phyloP scores from a whole-genome alignment of 2,113 vertebrate species.

The Lampris incognitus region DNA sequence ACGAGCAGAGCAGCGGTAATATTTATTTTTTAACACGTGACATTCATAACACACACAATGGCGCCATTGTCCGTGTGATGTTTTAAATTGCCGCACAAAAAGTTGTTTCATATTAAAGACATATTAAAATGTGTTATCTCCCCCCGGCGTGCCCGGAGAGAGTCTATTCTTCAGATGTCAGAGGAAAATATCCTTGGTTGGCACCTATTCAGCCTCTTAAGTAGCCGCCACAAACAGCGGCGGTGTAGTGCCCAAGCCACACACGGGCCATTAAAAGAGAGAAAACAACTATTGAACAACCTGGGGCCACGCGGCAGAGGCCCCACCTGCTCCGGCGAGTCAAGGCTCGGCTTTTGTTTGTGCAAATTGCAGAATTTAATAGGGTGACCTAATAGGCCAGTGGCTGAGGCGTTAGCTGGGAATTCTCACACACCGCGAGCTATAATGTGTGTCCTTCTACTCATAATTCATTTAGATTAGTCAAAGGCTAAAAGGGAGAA shows the following conservation, averaged over 20 bases:
- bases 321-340: conserved; percentile 47
- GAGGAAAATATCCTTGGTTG: conserved; percentile 57
- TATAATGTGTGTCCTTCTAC: conserved; percentile 36
- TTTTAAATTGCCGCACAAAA: conserved; percentile 55
- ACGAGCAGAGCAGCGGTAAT: conserved; percentile 49
- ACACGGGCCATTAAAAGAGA: conserved; percentile 38
- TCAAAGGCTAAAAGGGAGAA: conserved; percentile 18
- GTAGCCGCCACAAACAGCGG: conserved; percentile 45
- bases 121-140: conserved; percentile 60
- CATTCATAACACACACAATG: conserved; percentile 51
- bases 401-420: conserved; percentile 22
- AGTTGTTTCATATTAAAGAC: conserved; percentile 37
- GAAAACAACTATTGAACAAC: conserved; percentile 21
- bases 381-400: conserved; percentile 34
- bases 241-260: conserved; percentile 46
- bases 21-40: conserved; percentile 47
- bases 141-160: conserved; percentile 48
- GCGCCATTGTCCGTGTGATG: conserved; percentile 33
- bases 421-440: conserved; percentile 31
- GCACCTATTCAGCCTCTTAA: conserved; percentile 46
- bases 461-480: conserved; percentile 19
- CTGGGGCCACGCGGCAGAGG: conserved; percentile 29
- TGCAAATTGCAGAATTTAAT: conserved; percentile 58
- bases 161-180: conserved; percentile 63
- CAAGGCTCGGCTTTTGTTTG: conserved; percentile 69